These are phyloP conservation scores for Dendrocopos noguchii DNA, from an alignment of 2,113 vertebrate genomes.

Conservation along the genomic window DNA sequence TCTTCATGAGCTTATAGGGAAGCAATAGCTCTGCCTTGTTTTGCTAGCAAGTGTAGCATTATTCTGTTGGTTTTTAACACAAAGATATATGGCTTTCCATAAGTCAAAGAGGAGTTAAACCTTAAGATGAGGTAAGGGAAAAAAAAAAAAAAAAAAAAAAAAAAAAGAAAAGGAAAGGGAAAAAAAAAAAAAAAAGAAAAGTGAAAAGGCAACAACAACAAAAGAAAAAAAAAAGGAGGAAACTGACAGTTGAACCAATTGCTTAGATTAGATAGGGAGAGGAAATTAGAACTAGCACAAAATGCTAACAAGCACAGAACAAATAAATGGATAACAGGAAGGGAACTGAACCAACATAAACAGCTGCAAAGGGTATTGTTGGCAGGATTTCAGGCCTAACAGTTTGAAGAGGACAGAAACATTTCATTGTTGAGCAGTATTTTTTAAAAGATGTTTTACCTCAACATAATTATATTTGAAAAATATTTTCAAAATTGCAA, in stretches of 20 bases:
- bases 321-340: conserved; percentile 74
- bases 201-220: neutral
- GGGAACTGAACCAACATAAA: conserved; percentile 72
- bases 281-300: conserved; percentile 69
- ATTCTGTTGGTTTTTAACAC: neutral
- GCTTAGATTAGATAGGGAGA: conserved; percentile 59
- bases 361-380: conserved; percentile 63
- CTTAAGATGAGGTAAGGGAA: neutral
- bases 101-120: conserved; percentile 22
- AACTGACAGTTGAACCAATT: conserved; percentile 25
- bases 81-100: neutral
- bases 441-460: conserved; percentile 71
- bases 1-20: neutral
- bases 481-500: conserved; percentile 48
- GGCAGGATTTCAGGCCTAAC: conserved; percentile 65
- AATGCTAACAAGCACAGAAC: conserved; percentile 69
- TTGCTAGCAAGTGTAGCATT: neutral
- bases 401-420: conserved; percentile 70
- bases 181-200: neutral
- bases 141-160: neutral
- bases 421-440: conserved; percentile 63
- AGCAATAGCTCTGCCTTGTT: neutral
- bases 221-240: neutral
- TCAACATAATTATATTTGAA: conserved; percentile 64
- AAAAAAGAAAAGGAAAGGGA: no score